Conservation (phyloP, 2,888 invertebrate genomes). For the Dysmachus trigonus region DNA sequence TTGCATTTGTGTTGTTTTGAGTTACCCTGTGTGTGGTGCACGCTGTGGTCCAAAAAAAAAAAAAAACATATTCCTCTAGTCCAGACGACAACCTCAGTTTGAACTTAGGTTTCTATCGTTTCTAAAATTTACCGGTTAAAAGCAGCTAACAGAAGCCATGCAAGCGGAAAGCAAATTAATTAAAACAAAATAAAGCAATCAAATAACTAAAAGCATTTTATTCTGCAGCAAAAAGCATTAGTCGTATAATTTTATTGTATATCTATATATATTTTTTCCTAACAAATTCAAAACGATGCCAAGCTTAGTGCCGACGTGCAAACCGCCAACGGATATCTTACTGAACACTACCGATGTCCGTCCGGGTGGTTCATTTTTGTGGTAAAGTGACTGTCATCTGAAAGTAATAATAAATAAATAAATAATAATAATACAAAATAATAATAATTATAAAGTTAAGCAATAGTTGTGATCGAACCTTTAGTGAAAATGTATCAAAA, state of each 20-base stretch:
- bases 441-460: no score
- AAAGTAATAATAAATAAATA: background rate
- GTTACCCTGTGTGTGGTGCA: background rate
- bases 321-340: background rate
- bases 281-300: background rate
- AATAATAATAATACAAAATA: background rate
- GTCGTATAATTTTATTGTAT: background rate
- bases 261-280: background rate
- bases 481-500: background rate
- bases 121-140: background rate
- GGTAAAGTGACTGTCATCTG: background rate
- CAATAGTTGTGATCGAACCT: background rate
- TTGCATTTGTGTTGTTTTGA: background rate
- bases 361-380: background rate
- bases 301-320: background rate
- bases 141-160: conserved; percentile 15
- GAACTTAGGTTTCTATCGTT: background rate
- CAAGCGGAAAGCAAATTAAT: background rate
- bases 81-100: background rate
- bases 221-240: background rate
- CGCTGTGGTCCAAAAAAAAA: background rate
- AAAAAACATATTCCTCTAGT: background rate
- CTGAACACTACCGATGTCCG: background rate
- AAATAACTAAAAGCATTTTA: conserved; percentile 20
- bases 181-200: background rate